phyloP scores from a whole-genome alignment of 2,888 invertebrate species.

The Watsonalla binaria region DNA sequence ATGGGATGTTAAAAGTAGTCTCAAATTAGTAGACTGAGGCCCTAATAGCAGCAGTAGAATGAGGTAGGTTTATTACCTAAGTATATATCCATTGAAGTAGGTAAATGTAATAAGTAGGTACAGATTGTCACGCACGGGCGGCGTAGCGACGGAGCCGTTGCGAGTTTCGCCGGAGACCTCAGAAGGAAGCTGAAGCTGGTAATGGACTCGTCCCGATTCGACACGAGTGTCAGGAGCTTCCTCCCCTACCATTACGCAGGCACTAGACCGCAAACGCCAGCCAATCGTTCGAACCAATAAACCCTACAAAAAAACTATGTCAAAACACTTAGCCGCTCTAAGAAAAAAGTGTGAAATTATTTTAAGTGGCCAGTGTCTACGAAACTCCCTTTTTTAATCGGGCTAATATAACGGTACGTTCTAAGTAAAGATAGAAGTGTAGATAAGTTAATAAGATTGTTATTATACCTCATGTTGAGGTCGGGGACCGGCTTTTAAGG shows the following conservation, averaged over 20 bases:
- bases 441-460: conserved; percentile 78
- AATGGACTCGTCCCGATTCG: conserved; percentile 62
- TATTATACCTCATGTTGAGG: conserved; percentile 68
- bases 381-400: conserved; percentile 63
- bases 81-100: too few relatives aligned
- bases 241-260: conserved; percentile 40
- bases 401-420: conserved; percentile 70
- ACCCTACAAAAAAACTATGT: conserved; percentile 38
- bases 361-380: conserved; percentile 67
- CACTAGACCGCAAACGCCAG: conserved; percentile 37
- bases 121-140: conserved; percentile 54
- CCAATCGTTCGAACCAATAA: conserved; percentile 29
- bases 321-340: conserved; percentile 57
- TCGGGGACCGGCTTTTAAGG: conserved; percentile 71
- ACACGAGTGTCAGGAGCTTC: conserved; percentile 57
- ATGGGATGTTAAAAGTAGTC: too few relatives aligned
- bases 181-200: conserved; percentile 20
- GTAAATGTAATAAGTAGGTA: too few relatives aligned
- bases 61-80: too few relatives aligned
- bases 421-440: conserved; percentile 74
- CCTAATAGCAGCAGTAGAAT: too few relatives aligned
- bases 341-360: conserved; percentile 73
- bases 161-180: conserved; percentile 8
- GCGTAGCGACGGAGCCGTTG: conserved; percentile 38
- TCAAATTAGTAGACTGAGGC: too few relatives aligned